Evolutionary conservation across 1,140 invertebrate species (phyloP).

Genomic region (Planococcus citri): DNA sequence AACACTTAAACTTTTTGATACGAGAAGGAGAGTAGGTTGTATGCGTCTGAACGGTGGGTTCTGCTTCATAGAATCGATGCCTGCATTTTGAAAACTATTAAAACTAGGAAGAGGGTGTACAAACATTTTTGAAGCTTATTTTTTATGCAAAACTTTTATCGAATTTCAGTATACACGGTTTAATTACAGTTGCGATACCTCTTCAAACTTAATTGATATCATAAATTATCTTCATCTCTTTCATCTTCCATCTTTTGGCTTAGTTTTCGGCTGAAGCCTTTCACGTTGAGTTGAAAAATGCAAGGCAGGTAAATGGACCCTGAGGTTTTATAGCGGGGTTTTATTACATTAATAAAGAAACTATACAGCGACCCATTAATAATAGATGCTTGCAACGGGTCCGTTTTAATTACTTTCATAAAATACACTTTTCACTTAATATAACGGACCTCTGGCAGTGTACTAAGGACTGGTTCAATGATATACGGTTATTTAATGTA

Average conservation of each 20-base stretch:
- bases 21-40: background rate
- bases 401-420: conserved; percentile 16
- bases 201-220: conserved; percentile 3
- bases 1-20: too few relatives aligned
- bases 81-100: background rate
- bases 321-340: conserved; percentile 11
- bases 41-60: too few relatives aligned
- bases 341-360: conserved; percentile 21
- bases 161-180: background rate
- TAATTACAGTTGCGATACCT: conserved; percentile 3
- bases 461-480: background rate
- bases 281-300: conserved; percentile 9
- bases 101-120: background rate
- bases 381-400: conserved; percentile 2
- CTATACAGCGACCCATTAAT: conserved; percentile 14
- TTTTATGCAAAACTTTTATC: background rate
- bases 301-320: conserved; percentile 8
- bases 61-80: background rate
- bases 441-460: background rate
- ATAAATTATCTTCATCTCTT: conserved; percentile 3
- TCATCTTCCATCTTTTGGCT: background rate
- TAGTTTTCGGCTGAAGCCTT: background rate
- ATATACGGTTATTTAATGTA: background rate
- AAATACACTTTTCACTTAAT: conserved; percentile 20
- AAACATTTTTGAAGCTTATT: background rate